These are phyloP conservation scores for Ailurus styani DNA, from an alignment of 2,113 vertebrate species.

Conservation along the genomic window DNA sequence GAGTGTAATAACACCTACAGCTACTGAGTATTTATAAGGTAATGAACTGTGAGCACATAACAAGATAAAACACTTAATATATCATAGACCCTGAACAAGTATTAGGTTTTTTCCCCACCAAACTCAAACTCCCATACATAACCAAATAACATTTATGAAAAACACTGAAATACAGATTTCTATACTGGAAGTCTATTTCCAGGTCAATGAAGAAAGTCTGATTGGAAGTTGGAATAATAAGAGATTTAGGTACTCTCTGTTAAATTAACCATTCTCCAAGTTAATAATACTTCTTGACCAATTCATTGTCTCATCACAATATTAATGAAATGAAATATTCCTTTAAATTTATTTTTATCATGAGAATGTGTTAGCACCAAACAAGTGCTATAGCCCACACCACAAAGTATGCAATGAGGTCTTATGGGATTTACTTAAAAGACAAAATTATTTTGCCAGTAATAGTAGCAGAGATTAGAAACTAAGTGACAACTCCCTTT, in stretches of 20 bases:
- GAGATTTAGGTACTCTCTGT: not conserved
- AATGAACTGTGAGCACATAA: not conserved
- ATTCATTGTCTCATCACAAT: not conserved
- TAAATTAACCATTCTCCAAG: slow-evolving; percentile 34
- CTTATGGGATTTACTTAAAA: slow-evolving; percentile 41
- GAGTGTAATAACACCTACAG: not conserved
- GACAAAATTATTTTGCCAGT: slow-evolving; percentile 52
- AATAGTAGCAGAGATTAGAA: slow-evolving; percentile 35
- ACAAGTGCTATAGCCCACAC: not conserved
- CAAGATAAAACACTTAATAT: not conserved
- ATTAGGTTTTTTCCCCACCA: not conserved
- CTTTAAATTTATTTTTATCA: slow-evolving; percentile 7
- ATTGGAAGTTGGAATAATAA: not conserved
- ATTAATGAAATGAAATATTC: slow-evolving; percentile 4
- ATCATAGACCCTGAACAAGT: not conserved
- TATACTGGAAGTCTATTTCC: not conserved
- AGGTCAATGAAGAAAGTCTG: not conserved
- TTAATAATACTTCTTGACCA: not conserved
- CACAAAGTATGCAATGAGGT: not conserved
- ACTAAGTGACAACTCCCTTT: slow-evolving; percentile 45
- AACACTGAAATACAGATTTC: not conserved
- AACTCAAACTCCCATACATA: not conserved
- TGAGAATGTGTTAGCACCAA: not conserved
- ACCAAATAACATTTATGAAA: not conserved
- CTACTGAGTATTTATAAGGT: not conserved